A percentile compares a stretch with the other conserved stretches of the same genome.
phyloP scores from a whole-genome alignment of 1,140 invertebrate genomes.

The Solenopsis fugax region DNA sequence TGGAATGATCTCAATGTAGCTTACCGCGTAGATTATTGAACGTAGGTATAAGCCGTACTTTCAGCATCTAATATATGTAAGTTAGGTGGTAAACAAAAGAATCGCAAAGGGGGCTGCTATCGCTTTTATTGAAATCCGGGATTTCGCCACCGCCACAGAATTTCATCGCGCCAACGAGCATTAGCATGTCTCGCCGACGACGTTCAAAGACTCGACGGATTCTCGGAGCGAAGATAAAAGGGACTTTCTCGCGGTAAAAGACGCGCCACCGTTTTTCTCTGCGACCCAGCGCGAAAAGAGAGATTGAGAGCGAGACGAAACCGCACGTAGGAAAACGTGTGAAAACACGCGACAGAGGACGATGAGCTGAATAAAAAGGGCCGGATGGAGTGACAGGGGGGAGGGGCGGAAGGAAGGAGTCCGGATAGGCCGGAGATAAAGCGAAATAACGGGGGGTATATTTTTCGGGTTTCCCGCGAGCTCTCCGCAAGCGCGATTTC shows the following conservation, averaged over 20 bases:
- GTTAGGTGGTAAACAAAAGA: slow-evolving; percentile 47
- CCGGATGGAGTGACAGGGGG: slow-evolving; percentile 16
- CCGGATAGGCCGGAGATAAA: slow-evolving; percentile 51
- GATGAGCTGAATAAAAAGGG: slow-evolving; percentile 47
- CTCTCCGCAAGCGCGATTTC: slow-evolving; percentile 62
- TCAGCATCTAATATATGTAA: not conserved
- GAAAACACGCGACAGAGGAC: slow-evolving; percentile 37
- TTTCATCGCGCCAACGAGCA: slow-evolving; percentile 54
- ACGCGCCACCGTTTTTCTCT: slow-evolving; percentile 31
- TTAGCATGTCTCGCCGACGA: slow-evolving; percentile 60
- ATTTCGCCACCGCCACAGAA: slow-evolving; percentile 37
- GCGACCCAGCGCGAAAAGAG: not conserved
- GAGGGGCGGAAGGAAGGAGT: not conserved
- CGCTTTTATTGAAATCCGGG: slow-evolving; percentile 60
- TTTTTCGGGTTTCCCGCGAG: slow-evolving; percentile 60
- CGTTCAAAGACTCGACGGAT: slow-evolving; percentile 54
- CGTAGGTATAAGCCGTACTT: slow-evolving; percentile 23
- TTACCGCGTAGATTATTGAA: slow-evolving; percentile 10
- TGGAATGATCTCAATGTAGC: not conserved
- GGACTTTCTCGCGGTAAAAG: slow-evolving; percentile 34
- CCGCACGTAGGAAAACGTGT: not conserved
- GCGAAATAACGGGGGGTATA: slow-evolving; percentile 59
- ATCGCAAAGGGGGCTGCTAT: slow-evolving; percentile 45
- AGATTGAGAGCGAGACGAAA: not conserved
- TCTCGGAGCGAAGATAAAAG: slow-evolving; percentile 45